These are phyloP conservation scores for Paragorgia papillata DNA, from an alignment of 92 coral and sea anemone species.

Conservation along the genomic window DNA sequence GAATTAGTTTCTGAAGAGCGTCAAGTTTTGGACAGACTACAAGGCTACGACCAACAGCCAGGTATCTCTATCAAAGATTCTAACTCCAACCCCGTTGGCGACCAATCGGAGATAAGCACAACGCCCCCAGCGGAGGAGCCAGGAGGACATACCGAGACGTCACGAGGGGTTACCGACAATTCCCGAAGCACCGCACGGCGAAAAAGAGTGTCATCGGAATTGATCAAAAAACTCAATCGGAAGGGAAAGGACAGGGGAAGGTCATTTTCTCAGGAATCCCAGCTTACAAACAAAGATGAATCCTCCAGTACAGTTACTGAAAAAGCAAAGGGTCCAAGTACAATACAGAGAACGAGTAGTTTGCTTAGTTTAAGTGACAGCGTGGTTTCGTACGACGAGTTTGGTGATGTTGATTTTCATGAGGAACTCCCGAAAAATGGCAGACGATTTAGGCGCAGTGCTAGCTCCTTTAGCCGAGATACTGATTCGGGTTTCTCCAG, in stretches of 20 bases:
- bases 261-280: not conserved
- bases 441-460: not conserved
- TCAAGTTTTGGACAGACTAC: not conserved
- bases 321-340: not conserved
- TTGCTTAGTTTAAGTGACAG: constrained; percentile 28
- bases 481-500: not conserved
- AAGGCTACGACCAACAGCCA: not conserved
- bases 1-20: not conserved
- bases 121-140: not conserved
- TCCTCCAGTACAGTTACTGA: not conserved
- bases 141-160: not conserved
- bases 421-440: constrained; percentile 5
- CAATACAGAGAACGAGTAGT: constrained; percentile 4
- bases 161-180: not conserved
- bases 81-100: not conserved
- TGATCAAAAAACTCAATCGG: not conserved
- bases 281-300: not conserved
- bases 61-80: not conserved
- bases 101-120: not conserved
- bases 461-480: not conserved
- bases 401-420: constrained; percentile 1
- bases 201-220: constrained; percentile 18
- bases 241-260: not conserved
- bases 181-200: not conserved
- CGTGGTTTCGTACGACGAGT: not conserved